Conservation (phyloP, 2,113 vertebrate genomes). For the Cheilinus undulatus region DNA sequence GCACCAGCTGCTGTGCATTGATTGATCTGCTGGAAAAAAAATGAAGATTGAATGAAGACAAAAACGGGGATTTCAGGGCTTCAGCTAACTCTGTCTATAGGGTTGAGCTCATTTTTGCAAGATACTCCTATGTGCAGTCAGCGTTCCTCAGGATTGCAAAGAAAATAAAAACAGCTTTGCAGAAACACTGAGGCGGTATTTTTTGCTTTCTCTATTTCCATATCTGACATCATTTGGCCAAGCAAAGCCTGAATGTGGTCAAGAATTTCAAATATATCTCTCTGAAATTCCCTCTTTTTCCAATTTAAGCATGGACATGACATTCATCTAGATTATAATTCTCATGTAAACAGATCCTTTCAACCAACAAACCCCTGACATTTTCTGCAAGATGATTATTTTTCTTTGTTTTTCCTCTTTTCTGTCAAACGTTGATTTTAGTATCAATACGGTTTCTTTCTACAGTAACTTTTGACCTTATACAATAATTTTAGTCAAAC, state of each 20-base stretch:
- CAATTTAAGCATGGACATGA: too few relatives aligned
- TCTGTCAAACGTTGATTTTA: too few relatives aligned
- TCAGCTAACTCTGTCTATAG: neutral
- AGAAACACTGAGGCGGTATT: neutral
- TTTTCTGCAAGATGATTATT: too few relatives aligned
- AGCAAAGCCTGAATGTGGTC: neutral
- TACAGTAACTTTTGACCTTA: too few relatives aligned
- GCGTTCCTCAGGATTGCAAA: neutral
- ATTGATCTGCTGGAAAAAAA: neutral
- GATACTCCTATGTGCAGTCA: neutral
- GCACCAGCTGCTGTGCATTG: neutral
- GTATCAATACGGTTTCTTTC: too few relatives aligned
- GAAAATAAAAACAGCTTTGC: neutral
- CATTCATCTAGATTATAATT: neutral
- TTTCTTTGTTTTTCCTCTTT: too few relatives aligned
- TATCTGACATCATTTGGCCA: neutral
- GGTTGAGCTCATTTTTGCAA: neutral
- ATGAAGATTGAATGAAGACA: neutral
- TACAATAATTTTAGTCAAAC: too few relatives aligned
- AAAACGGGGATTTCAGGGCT: neutral
- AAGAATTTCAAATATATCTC: neutral
- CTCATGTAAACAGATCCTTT: too few relatives aligned
- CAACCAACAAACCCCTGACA: too few relatives aligned
- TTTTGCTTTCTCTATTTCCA: neutral
- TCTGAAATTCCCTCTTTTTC: neutral